These are phyloP conservation scores for Lepisosteus oculatus DNA, from an alignment of 2,113 vertebrate species.

Conservation along the genomic window DNA sequence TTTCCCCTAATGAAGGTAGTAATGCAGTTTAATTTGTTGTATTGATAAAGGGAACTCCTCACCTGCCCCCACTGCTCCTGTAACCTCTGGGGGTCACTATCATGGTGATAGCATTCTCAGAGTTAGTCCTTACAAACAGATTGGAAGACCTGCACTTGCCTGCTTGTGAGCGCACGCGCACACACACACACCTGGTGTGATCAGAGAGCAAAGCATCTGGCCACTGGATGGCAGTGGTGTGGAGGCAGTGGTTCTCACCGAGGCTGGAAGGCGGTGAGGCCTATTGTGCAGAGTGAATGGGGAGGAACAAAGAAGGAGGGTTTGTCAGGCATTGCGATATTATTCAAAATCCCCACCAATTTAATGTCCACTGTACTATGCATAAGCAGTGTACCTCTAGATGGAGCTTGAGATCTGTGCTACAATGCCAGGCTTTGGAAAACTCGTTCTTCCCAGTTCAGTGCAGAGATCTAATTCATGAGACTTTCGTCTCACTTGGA, in stretches of 20 bases:
- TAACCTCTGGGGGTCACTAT: too few relatives aligned
- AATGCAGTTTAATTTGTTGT: not conserved
- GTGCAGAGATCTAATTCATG: not conserved
- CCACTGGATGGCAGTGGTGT: conserved; percentile 72
- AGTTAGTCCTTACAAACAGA: not conserved
- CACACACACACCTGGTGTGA: conserved; percentile 14
- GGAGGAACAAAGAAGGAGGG: conserved; percentile 54
- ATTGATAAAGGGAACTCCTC: conserved; percentile 44
- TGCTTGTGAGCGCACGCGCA: conserved; percentile 6
- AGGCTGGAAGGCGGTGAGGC: conserved; percentile 6
- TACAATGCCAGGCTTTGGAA: not conserved
- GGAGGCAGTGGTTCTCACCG: conserved; percentile 33
- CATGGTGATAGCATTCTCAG: too few relatives aligned
- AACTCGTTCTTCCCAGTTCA: not conserved
- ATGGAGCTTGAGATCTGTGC: conserved; percentile 18
- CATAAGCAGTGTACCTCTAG: conserved; percentile 11
- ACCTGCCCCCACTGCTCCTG: conserved; percentile 35
- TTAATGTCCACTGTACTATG: conserved; percentile 7
- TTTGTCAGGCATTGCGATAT: conserved; percentile 25
- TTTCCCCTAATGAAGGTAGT: not conserved
- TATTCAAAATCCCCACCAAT: conserved; percentile 24
- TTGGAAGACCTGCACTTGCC: conserved; percentile 28
- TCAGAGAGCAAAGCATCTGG: conserved; percentile 5
- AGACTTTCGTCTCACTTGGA: not conserved
- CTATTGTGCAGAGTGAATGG: conserved; percentile 28